A percentile compares a stretch with the other conserved stretches of the same genome.
These are phyloP conservation scores for Clarias magur DNA, from an alignment of 2,113 vertebrate species.

Conservation along the genomic window DNA sequence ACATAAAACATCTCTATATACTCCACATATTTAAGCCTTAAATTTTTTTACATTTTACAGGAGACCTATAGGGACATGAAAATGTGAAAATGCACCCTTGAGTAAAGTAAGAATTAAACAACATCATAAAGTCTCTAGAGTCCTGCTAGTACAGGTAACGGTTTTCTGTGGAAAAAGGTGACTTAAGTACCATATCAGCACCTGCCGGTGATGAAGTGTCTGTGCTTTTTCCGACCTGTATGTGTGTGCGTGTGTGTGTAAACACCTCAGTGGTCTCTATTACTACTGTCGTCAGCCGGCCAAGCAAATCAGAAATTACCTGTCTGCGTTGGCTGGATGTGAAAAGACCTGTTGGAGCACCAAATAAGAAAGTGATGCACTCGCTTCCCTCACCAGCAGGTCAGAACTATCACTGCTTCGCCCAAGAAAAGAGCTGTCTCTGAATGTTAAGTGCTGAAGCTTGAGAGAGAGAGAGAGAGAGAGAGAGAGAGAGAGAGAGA, in stretches of 20 bases:
- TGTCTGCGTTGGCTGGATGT: slow-evolving; percentile 70
- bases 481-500: slow-evolving; percentile 6
- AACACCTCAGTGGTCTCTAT: slow-evolving; percentile 49
- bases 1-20: not conserved
- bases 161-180: not conserved
- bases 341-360: slow-evolving; percentile 76
- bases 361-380: slow-evolving; percentile 68
- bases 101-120: not conserved
- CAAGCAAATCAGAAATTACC: slow-evolving; percentile 76
- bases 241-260: slow-evolving; percentile 43
- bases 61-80: not conserved
- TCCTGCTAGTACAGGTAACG: not conserved
- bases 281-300: slow-evolving; percentile 68
- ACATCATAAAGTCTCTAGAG: not conserved
- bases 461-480: slow-evolving; percentile 59
- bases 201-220: slow-evolving; percentile 26
- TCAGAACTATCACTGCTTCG: slow-evolving; percentile 72
- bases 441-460: slow-evolving; percentile 71
- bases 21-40: not conserved
- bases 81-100: not conserved
- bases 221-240: slow-evolving; percentile 20
- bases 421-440: slow-evolving; percentile 65
- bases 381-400: slow-evolving; percentile 63
- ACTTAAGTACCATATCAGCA: slow-evolving; percentile 27
- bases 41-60: not conserved